Evolutionary conservation across 1,140 invertebrate genomes (phyloP).

Genomic region (Bilobella aurantiaca): DNA sequence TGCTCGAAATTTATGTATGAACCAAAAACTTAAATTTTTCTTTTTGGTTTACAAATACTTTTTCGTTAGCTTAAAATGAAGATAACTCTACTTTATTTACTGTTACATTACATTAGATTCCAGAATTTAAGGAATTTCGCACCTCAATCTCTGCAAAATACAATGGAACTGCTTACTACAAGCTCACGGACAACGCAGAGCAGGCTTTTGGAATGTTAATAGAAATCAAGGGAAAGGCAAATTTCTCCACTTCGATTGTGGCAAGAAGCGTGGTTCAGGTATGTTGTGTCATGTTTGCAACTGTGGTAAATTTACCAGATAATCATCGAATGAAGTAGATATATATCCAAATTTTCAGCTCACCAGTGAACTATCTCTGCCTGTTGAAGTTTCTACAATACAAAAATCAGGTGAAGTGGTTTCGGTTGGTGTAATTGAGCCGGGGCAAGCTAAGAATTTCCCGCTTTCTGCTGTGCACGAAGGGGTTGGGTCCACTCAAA

Average conservation of each 20-base stretch:
- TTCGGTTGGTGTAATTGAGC: neutral
- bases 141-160: neutral
- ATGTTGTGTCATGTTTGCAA: neutral
- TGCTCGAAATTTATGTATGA: neutral
- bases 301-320: neutral
- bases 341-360: neutral
- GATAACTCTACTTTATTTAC: neutral
- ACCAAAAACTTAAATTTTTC: neutral
- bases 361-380: neutral
- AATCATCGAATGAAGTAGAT: neutral
- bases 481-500: neutral
- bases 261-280: neutral
- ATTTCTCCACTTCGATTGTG: neutral
- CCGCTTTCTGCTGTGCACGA: neutral
- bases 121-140: neutral
- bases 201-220: neutral
- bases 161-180: neutral
- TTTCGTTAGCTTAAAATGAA: no score
- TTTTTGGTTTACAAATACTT: neutral
- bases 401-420: neutral
- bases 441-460: neutral
- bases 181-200: neutral
- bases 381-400: neutral
- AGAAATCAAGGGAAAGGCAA: neutral
- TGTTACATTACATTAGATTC: neutral